phyloP scores from a whole-genome alignment of 2,888 invertebrate genomes.

The Altica lythri region DNA sequence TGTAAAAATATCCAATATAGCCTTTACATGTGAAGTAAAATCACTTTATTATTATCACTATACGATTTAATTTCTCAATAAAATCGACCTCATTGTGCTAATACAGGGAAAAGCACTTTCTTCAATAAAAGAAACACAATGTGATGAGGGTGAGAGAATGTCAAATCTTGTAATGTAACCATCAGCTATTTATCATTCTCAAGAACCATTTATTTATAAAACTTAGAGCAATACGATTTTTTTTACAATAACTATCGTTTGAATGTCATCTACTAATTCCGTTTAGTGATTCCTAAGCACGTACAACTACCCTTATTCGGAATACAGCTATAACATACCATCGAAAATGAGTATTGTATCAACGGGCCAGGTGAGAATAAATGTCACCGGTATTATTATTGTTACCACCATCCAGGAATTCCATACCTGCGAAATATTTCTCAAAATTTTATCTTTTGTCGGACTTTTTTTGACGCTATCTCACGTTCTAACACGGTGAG shows the following conservation, averaged over 20 bases:
- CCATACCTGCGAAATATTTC: constrained; percentile 27
- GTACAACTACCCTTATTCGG: constrained; percentile 31
- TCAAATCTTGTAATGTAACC: constrained; percentile 12
- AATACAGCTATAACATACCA: constrained; percentile 20
- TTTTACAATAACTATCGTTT: constrained; percentile 21
- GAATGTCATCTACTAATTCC: constrained; percentile 31
- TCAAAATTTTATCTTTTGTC: constrained; percentile 11
- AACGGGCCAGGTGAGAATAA: constrained; percentile 33
- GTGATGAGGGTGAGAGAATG: constrained; percentile 12
- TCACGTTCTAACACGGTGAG: constrained; percentile 6
- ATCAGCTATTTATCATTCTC: constrained; percentile 32
- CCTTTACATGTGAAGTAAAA: no score
- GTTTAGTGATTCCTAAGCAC: constrained; percentile 30
- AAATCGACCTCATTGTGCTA: no score
- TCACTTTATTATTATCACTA: no score
- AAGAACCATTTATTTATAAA: constrained; percentile 26
- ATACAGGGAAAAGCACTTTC: constrained; percentile 26
- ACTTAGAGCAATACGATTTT: constrained; percentile 23
- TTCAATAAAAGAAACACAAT: constrained; percentile 9
- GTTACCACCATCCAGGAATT: constrained; percentile 25
- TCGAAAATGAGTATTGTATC: constrained; percentile 31
- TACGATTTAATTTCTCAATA: no score
- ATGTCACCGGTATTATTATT: constrained; percentile 21
- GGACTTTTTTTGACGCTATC: constrained; percentile 1
- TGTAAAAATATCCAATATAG: no score